Evolutionary conservation across 1,140 invertebrate species (phyloP).

Genomic region (Bathynomus jamesi): DNA sequence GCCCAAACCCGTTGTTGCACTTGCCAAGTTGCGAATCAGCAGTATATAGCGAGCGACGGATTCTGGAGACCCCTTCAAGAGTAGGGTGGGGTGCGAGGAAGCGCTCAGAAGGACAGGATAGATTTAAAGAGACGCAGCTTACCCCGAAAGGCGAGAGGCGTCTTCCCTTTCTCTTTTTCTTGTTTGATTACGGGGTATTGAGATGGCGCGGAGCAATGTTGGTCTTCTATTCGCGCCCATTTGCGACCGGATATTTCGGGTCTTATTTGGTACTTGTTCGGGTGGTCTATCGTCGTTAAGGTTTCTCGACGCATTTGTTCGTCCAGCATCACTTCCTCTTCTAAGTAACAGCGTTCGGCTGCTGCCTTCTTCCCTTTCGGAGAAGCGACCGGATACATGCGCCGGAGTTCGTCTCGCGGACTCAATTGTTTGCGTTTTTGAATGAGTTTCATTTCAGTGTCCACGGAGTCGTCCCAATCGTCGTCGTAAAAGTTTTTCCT

Average conservation of each 20-base stretch:
- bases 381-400: neutral
- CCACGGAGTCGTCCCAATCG: neutral
- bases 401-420: conserved; percentile 3
- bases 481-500: conserved; percentile 10
- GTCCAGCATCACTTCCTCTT: neutral
- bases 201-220: conserved; percentile 18
- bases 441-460: conserved; percentile 4
- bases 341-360: neutral
- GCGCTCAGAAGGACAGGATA: conserved; percentile 27
- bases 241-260: neutral
- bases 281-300: neutral
- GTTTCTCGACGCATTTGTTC: neutral
- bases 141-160: conserved; percentile 30
- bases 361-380: neutral
- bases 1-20: neutral
- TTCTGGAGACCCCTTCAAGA: no score
- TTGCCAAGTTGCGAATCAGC: neutral
- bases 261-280: neutral
- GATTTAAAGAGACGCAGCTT: conserved; percentile 36
- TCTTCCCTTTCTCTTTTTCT: conserved; percentile 22
- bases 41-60: neutral
- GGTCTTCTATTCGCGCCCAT: conserved; percentile 21
- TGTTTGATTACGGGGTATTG: conserved; percentile 1
- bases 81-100: no score
- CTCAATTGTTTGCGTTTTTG: neutral